Percentiles rank a stretch among this genome's conserved stretches.
Evolutionary conservation across 2,888 invertebrate species (phyloP).

Genomic region (Eledone cirrhosa): DNA sequence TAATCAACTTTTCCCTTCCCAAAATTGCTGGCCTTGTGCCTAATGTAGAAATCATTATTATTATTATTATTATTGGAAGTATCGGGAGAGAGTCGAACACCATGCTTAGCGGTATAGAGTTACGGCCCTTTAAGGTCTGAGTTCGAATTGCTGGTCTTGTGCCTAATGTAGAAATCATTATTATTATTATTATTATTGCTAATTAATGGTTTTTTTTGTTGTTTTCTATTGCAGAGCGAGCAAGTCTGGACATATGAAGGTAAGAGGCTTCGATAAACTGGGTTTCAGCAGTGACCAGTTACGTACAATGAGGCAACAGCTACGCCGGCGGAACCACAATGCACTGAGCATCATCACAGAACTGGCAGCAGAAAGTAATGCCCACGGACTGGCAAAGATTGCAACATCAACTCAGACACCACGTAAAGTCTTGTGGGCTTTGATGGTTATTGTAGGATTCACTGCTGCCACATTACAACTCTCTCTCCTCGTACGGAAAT

Average conservation of each 20-base stretch:
- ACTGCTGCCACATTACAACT: slow-evolving; percentile 59
- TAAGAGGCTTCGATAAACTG: slow-evolving; percentile 49
- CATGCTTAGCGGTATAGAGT: no score
- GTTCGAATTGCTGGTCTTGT: no score
- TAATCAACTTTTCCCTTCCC: no score
- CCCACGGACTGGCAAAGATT: slow-evolving; percentile 58
- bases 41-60: no score
- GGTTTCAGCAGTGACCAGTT: slow-evolving; percentile 44
- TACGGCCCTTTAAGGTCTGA: no score
- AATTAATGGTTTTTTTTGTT: background rate
- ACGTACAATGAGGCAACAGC: slow-evolving; percentile 41
- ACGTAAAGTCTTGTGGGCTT: slow-evolving; percentile 58
- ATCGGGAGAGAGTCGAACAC: no score
- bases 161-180: no score
- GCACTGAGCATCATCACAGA: slow-evolving; percentile 53
- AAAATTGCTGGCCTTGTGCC: no score
- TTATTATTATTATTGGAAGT: no score
- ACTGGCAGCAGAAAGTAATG: slow-evolving; percentile 59
- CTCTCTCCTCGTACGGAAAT: slow-evolving; percentile 57
- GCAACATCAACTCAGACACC: slow-evolving; percentile 53
- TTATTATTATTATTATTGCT: no score
- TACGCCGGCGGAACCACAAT: slow-evolving; percentile 30
- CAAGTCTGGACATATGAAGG: slow-evolving; percentile 53
- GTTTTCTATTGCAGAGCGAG: slow-evolving; percentile 42
- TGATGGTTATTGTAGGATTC: slow-evolving; percentile 58